Conservation (phyloP, 2,113 vertebrate species). For the Ageneiosus marmoratus region DNA sequence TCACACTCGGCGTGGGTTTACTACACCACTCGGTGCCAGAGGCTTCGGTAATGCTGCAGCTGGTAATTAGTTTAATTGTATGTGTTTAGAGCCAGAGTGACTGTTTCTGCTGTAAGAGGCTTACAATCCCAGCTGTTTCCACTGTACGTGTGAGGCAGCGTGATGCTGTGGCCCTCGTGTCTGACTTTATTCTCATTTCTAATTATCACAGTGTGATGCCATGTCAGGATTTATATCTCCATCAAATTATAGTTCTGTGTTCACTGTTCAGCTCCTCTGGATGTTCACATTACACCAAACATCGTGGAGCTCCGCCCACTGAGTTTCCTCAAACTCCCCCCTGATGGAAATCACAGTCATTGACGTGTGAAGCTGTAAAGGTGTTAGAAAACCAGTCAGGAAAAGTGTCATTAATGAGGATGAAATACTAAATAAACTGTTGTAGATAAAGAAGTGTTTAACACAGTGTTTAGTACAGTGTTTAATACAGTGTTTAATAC, state of each 20-base stretch:
- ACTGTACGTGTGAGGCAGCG: background rate
- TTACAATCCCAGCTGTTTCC: constrained; percentile 17
- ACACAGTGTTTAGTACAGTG: too few species aligned
- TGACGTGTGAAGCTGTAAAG: background rate
- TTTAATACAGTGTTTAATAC: too few species aligned
- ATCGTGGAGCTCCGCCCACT: background rate
- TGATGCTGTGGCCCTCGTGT: background rate
- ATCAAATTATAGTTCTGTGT: background rate
- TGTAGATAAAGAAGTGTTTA: background rate
- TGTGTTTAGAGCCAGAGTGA: background rate
- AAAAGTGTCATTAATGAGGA: background rate
- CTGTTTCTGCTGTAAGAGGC: background rate
- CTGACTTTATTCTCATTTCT: background rate
- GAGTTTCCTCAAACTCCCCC: background rate
- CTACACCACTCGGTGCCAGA: background rate
- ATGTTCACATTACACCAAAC: background rate
- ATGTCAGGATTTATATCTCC: background rate
- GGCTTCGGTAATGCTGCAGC: background rate
- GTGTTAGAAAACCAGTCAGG: background rate
- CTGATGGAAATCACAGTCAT: background rate
- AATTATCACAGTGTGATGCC: background rate
- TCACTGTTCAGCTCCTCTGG: background rate
- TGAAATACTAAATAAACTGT: background rate
- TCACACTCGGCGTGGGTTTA: constrained; percentile 19
- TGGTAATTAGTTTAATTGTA: constrained; percentile 18